Percentiles rank a stretch among this genome's conserved stretches.
Evolutionary conservation across 2,797 vertebrate genomes (phyloP).

Genomic region (Peromyscus melanophrys): DNA sequence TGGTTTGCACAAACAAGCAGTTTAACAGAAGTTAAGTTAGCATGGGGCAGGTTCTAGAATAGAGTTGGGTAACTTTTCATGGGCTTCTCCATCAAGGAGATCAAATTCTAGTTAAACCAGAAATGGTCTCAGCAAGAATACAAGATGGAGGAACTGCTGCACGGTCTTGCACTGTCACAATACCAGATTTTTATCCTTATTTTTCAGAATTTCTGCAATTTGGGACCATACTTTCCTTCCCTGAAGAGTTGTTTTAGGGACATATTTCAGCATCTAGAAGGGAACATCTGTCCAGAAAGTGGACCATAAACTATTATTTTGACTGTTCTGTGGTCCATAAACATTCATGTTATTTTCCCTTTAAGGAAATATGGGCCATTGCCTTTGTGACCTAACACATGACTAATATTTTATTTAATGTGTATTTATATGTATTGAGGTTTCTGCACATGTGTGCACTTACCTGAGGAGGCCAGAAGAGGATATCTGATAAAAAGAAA

Average conservation of each 20-base stretch:
- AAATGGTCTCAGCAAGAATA: neutral
- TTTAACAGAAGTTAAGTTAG: neutral
- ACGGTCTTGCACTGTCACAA: neutral
- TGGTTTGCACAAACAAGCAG: neutral
- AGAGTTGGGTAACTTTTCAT: neutral
- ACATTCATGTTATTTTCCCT: neutral
- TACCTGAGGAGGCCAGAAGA: neutral
- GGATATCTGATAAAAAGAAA: neutral
- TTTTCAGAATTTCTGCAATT: neutral
- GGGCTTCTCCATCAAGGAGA: neutral
- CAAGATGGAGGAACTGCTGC: too few relatives aligned
- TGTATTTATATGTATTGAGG: neutral
- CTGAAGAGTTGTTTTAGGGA: neutral
- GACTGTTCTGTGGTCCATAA: too few relatives aligned
- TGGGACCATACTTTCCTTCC: neutral
- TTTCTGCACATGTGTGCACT: neutral
- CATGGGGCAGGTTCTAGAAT: neutral
- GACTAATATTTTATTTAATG: neutral
- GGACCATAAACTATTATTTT: neutral
- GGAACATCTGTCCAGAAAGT: neutral
- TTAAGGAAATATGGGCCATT: rapidly evolving
- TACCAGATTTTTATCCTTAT: neutral
- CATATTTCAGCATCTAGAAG: neutral
- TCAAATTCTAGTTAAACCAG: neutral
- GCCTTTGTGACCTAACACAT: neutral